Base-by-base conservation (phyloP, 2,797 vertebrate genomes). In the Falco biarmicus region DNA sequence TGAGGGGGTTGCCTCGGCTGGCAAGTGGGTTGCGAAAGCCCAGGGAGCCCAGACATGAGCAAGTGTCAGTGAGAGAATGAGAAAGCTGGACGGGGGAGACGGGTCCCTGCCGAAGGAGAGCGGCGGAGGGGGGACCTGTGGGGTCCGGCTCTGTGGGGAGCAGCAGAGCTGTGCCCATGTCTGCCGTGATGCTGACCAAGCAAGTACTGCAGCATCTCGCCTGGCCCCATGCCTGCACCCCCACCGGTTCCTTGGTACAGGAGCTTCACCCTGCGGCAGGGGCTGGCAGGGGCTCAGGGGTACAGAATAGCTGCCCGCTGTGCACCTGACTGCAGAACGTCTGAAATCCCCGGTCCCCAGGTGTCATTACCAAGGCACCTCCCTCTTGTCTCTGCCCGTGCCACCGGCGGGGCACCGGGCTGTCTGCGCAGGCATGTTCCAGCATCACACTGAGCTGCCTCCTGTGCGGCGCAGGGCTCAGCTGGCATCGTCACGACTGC, bases 401-500 rank as follows among this genome's bases (percentile, higher is more conserved):
- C 12, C 0, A 1, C 19, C 0, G 0, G 14, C 0, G 1, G 32
- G 45, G 21, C 4, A 7, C 84, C 1, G 14, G 53, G 37, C 60
- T 70, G 56, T 37, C 69, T 22, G 51, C 9, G 14, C 1, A 0
- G 7, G 25, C 19, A 16, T 39, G 3, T 12, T 39, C 2, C 2
- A 50, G 68, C 2, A 0, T 29, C 29, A 2, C 32, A 1, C 5
- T 0, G 2, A 60, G 54, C 63, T 0, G 0, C 47, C 50, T 13
- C n/a, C 48, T 53, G 18, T 7, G 0, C 0, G 1, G 48, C 6
- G 3, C 70, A 31, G 48, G 41, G 43, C 95, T 97, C 91, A 70
- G 89, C 95, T 93, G 85, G 93, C 96, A 56, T 47, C 63, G 20
- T 50, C 26, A 5, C 3, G 6, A 3, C 92, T 14, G 41, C 96